Evolutionary conservation across 2,797 vertebrate genomes (phyloP).

Genomic region (Dermochelys coriacea): DNA sequence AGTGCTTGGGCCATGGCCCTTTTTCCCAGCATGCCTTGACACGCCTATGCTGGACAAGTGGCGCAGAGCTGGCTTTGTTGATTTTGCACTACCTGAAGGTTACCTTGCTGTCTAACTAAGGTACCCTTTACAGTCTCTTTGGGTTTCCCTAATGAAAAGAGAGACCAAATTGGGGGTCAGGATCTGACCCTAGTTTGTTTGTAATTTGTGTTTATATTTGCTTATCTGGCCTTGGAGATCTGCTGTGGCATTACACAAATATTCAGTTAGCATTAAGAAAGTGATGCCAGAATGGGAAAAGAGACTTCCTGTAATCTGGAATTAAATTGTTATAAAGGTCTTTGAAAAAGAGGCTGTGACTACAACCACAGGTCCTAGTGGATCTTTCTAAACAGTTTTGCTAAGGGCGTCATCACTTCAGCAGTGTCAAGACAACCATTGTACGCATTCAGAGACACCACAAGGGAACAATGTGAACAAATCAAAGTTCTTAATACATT

Average conservation of each 20-base stretch:
- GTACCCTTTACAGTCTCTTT: neutral
- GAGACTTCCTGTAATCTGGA: neutral
- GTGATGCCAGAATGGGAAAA: neutral
- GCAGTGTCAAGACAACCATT: neutral
- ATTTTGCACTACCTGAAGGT: neutral
- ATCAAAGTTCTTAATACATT: neutral
- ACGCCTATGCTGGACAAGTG: neutral
- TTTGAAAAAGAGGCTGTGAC: neutral
- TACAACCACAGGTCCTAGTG: neutral
- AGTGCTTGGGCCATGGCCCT: slow-evolving; percentile 45
- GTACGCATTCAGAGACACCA: neutral
- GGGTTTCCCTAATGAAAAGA: neutral
- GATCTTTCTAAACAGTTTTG: slow-evolving; percentile 19
- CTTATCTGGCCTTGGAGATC: neutral
- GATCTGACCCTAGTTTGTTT: neutral
- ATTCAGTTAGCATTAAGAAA: neutral
- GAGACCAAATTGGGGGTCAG: neutral
- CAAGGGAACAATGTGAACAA: slow-evolving; percentile 20
- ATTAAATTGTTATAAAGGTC: neutral
- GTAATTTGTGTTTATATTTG: neutral
- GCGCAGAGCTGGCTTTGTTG: neutral
- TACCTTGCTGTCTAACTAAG: neutral
- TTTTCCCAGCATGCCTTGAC: neutral
- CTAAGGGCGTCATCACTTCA: neutral
- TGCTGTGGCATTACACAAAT: neutral